A percentile compares a stretch with the other conserved stretches of the same genome.
Conservation (phyloP, 2,113 vertebrate genomes). For the Ailurus styani region DNA sequence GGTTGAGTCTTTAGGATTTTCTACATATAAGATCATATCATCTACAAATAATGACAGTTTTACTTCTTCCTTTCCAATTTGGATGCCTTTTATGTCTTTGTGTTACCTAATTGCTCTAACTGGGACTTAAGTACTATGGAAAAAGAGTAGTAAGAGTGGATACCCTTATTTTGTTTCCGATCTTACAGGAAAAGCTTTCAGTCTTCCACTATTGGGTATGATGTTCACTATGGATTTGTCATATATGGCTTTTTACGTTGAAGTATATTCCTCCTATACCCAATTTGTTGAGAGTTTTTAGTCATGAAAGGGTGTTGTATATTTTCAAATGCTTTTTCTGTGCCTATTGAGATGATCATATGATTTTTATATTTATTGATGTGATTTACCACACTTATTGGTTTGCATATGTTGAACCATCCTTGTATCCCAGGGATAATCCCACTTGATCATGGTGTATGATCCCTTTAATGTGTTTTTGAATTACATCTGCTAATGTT, state of each 20-base stretch:
- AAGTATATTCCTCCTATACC: background rate
- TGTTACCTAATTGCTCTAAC: background rate
- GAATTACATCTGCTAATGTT: background rate
- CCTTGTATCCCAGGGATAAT: background rate
- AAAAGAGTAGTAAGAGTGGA: background rate
- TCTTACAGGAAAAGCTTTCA: background rate
- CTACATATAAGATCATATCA: background rate
- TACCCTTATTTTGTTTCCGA: background rate
- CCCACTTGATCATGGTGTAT: background rate
- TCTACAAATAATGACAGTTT: background rate
- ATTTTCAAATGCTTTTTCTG: background rate
- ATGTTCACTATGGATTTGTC: background rate
- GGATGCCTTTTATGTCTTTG: background rate
- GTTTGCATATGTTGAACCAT: background rate
- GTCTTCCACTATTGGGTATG: background rate
- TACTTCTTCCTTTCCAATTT: background rate
- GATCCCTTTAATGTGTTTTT: background rate
- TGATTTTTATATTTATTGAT: background rate
- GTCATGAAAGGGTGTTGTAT: background rate
- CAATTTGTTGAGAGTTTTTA: background rate
- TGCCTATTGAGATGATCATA: background rate
- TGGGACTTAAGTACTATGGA: background rate
- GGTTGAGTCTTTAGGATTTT: background rate
- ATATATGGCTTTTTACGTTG: background rate
- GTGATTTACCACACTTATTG: background rate